Evolutionary conservation across 2,113 vertebrate species (phyloP).

Genomic region (Platysternon megacephalum): DNA sequence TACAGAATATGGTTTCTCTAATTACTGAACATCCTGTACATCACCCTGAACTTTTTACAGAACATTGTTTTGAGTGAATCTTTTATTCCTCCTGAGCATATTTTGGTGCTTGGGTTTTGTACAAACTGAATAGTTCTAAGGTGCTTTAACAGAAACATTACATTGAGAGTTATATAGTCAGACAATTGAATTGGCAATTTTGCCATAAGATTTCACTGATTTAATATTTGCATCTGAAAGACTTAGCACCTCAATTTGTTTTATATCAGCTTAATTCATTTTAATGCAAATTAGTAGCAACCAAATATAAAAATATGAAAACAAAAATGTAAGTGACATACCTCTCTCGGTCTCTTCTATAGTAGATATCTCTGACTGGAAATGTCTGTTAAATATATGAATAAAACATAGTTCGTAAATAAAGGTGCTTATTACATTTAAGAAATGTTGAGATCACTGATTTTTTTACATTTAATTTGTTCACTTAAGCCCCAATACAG

Average conservation of each 20-base stretch:
- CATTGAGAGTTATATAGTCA: neutral
- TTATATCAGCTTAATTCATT: neutral
- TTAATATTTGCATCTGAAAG: neutral
- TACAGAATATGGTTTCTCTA: neutral
- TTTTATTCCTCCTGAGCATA: neutral
- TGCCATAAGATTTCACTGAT: neutral
- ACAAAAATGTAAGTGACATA: neutral
- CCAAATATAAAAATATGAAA: neutral
- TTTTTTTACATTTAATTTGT: neutral
- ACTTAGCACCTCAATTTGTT: neutral
- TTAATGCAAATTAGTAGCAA: neutral
- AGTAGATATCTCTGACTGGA: fast-evolving
- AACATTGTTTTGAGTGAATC: neutral
- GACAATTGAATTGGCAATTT: neutral
- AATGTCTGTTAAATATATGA: constrained; percentile 37
- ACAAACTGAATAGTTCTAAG: neutral
- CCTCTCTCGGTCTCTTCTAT: constrained; percentile 21
- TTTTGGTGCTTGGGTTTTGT: neutral
- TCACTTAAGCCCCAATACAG: neutral
- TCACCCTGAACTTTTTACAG: neutral
- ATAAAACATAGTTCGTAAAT: neutral
- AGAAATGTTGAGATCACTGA: neutral
- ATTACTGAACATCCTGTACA: neutral
- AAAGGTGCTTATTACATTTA: neutral
- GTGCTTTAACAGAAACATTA: neutral